Evolutionary conservation across 2,888 invertebrate species (phyloP), one percentile per base, ranked within the genome.

Genomic region (Timema podura): DNA sequence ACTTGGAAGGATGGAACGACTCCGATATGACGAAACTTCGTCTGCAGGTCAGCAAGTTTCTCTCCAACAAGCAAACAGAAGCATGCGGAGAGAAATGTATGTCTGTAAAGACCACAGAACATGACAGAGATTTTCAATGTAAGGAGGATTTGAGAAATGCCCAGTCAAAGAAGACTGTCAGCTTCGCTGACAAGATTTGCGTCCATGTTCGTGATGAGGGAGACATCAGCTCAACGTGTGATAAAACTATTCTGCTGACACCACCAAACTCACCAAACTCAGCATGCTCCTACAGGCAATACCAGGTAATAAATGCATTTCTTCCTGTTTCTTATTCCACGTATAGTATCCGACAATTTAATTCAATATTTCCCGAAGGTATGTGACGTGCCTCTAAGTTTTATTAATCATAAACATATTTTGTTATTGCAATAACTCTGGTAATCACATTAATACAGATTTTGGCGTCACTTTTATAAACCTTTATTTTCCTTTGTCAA

Each of bases 221-320:
- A 45, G 51, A 44, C 10, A 15, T n/a, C 30, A 30, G 66, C 51
- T 30, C 30, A 13, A 65, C 48, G 48, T 15, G 48, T 45, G 67
- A 68, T 67, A 64, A 68, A 70, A 30, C 68, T 15, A 49, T 65
- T 48, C 70, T 77, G 16, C 82, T 85, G 59, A 89, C 90, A 72
- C 91, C 91, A 72, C 91, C 90, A 73, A 91, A 91, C 80, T 91
- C 91, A 61, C 90, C 91, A 65, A 90, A 90, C 80, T 85, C 86
- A 70, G 83, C 89, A 78, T 59, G 16, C n/a, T 45, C 30, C 75
- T 86, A 86, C 77, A 85, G 85, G 76, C 85, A 83, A 76, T 87
- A 85, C 79, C 86, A 86, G 84, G 86, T 86, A 83, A 82, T 76
- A 73, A 64, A 30, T 65, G n/a, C 9, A n/a, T 48, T 48, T 46